Evolutionary conservation across 2,888 invertebrate species (phyloP), one percentile per base, ranked within the genome.

Genomic region (Parelbella ahira): DNA sequence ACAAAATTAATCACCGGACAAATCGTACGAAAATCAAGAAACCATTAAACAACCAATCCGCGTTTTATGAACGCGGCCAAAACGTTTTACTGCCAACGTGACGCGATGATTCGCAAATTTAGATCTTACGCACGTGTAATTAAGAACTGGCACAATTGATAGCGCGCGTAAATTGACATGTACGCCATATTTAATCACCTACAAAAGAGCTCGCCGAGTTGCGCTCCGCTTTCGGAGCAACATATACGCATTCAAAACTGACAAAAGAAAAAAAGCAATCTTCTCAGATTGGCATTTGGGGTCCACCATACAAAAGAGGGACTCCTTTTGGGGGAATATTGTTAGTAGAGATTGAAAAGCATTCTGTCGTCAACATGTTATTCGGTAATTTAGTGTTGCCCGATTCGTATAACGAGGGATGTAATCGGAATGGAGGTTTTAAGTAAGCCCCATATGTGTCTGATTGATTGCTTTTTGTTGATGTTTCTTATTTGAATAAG

Each of bases 241-340:
- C 82, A 81, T 78, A 68, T 75, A 60, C 68, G 77, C 80, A 86
- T 86, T 86, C 82, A 83, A 78, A 80, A 83, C 81, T 79, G 72
- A 87, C 86, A 87, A 87, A 84, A 77, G 86, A 83, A 86, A 82
- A 83, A 87, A 87, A 87, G 86, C 86, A 86, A 87, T 86, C 86
- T 82, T 70, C 63, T 53, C 74, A 82, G 84, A 86, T 86, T 86
- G 86, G 86, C 86, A 83, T 82, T 84, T 82, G 81, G 79, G 80
- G 79, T 74, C 58, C 64, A 59, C 56, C 52, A 53, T 64, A 72
- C 69, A 72, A 78, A 76, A 72, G 71, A 64, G 68, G 57, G 54
- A n/a, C 63, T 63, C 66, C 68, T 64, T 65, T 68, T 60, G 57
- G 65, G 66, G 70, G 73, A 67, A 77, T 68, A 77, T 78, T 81